Evolutionary conservation across 2,113 vertebrate species (phyloP), one percentile per base, ranked within the genome.

Genomic region (Sylvietta virens): DNA sequence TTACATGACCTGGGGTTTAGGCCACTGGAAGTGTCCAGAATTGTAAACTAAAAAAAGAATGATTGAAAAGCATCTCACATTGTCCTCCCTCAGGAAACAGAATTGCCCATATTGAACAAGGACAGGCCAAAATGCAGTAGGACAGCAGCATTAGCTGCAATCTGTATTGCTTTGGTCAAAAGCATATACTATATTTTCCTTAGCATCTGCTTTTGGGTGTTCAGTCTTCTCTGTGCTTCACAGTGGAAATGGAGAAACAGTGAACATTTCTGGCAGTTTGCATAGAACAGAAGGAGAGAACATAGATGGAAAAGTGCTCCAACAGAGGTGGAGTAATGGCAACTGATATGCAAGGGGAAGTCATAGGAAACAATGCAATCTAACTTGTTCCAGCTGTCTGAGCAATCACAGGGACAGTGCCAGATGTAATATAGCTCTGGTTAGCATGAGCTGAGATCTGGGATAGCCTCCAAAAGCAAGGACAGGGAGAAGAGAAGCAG

Each of bases 331-430:
- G 93, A 90, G 92, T 91, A 96, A 96, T 83, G 90, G 88, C 86
- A 97, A 86, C 80, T 64, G 92, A 97, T 87, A 81, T 81, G 86
- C 64, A 91, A 96, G 60, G 37, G 60, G 71, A 95, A 95, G 87
- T 95, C 81, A 45, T 85, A 96, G 91, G 96, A 98, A 97, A 97
- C 93, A 97, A 96, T 96, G 87, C 78, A 96, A 94, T 96, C 94
- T 97, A 95, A 98, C 95, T 97, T 94, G n/a, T 96, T 98, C 96
- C 85, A 94, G 88, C 91, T 96, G 96, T 50, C 92, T 94, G 84
- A 96, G 76, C 64, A 85, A 94, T 89, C 92, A 40, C 67, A 96
- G 88, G 62, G 85, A 92, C 80, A 74, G 33, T 87, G 95, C 95
- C 97, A 97, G 97, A 97, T 94, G 95, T 94, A 94, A 90, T 88